A percentile compares a stretch with the other conserved stretches of the same genome.
These are phyloP conservation scores for Actenoides hombroni DNA, from an alignment of 2,113 vertebrate genomes.

Conservation along the genomic window DNA sequence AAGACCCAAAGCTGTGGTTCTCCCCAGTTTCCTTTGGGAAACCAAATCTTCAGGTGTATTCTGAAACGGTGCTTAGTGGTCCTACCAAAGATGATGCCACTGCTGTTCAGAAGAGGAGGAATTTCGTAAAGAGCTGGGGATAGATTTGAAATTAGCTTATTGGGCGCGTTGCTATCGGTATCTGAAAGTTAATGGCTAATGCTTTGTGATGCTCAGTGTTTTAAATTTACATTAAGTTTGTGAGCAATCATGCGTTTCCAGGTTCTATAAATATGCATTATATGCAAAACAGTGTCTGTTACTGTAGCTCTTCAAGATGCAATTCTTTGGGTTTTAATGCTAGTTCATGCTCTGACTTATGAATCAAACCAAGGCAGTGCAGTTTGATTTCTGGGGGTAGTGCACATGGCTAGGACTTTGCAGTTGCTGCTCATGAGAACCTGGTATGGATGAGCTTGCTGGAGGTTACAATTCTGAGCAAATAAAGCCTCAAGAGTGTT, in stretches of 20 bases:
- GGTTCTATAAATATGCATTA: constrained; percentile 47
- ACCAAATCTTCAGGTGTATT: background rate
- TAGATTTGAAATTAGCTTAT: constrained; percentile 13
- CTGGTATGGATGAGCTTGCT: background rate
- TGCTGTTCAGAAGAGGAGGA: background rate
- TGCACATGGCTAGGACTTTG: background rate
- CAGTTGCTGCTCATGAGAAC: background rate
- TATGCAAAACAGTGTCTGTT: constrained; percentile 31
- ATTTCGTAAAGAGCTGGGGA: background rate
- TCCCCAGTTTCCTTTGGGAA: background rate
- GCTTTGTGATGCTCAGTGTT: constrained; percentile 7
- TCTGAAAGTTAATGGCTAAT: constrained; percentile 42
- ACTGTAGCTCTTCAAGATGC: constrained; percentile 20
- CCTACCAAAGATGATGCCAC: background rate
- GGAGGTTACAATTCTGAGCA: background rate
- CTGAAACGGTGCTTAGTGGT: background rate
- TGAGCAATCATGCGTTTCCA: constrained; percentile 36
- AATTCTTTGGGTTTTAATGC: constrained; percentile 34
- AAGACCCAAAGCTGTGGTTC: background rate
- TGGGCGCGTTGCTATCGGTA: background rate
- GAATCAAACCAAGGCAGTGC: background rate
- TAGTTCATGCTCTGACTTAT: background rate
- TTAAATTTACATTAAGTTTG: constrained; percentile 59
- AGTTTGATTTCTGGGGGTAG: background rate
- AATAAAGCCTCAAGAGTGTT: background rate